phyloP scores from a whole-genome alignment of 2,797 vertebrate genomes.

The Crypturellus tataupa region DNA sequence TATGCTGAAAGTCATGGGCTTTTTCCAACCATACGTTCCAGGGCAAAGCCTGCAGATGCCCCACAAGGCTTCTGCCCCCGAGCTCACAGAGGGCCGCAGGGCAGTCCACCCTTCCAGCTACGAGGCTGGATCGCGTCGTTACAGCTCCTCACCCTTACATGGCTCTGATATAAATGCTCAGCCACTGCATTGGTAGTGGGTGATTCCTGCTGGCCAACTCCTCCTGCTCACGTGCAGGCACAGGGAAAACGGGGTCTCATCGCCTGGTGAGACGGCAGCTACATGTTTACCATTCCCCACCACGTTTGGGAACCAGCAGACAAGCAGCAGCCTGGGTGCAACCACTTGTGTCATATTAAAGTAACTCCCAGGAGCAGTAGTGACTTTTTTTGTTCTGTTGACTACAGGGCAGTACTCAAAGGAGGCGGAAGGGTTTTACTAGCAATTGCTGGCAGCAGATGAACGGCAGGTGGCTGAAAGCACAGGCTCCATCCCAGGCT shows the following conservation, averaged over 20 bases:
- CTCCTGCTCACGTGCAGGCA: not conserved
- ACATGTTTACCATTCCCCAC: not conserved
- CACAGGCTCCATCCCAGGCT: not conserved
- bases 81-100: not conserved
- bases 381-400: too few relatives aligned
- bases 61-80: not conserved
- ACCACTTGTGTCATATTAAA: not conserved
- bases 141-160: not conserved
- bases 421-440: not conserved
- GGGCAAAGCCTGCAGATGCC: not conserved
- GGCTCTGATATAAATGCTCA: not conserved
- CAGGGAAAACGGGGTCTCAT: not conserved
- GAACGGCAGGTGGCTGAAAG: accelerated
- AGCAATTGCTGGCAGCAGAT: not conserved
- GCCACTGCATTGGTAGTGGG: accelerated
- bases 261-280: not conserved
- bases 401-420: not conserved
- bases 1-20: not conserved
- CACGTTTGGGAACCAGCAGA: not conserved
- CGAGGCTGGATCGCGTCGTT: too few relatives aligned
- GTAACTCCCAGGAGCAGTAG: not conserved
- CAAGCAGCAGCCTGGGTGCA: not conserved
- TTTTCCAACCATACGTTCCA: not conserved
- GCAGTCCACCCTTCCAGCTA: not conserved
- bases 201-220: not conserved